phyloP scores from a whole-genome alignment of 2,797 vertebrate genomes.

The Picus viridis region DNA sequence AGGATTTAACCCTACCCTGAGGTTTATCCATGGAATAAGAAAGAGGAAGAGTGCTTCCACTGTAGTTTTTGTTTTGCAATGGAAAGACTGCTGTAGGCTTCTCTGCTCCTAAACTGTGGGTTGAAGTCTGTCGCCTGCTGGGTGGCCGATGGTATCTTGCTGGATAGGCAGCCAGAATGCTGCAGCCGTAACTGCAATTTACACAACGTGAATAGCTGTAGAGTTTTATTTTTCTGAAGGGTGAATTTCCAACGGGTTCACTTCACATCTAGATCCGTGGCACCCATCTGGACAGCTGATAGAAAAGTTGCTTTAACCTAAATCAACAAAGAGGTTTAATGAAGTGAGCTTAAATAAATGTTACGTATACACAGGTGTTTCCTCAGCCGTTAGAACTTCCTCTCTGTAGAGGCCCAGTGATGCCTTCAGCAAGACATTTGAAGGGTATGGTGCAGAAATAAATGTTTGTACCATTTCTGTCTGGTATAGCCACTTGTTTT shows the following conservation, averaged over 20 bases:
- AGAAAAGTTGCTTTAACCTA: not conserved
- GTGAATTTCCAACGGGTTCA: accelerated
- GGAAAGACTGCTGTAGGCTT: not conserved
- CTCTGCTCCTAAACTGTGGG: not conserved
- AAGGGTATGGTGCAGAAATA: slow-evolving; percentile 2
- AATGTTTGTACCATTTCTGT: not conserved
- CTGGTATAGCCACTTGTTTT: slow-evolving; percentile 9
- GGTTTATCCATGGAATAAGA: not conserved
- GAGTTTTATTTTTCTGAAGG: not conserved
- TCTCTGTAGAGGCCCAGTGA: slow-evolving; percentile 1
- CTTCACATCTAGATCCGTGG: not conserved
- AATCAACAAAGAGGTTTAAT: not conserved
- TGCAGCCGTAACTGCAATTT: not conserved
- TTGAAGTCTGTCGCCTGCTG: not conserved
- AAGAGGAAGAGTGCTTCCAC: not conserved
- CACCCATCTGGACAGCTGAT: not conserved
- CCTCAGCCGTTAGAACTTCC: slow-evolving; percentile 24
- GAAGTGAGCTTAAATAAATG: not conserved
- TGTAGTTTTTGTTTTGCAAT: not conserved
- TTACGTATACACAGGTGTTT: slow-evolving; percentile 25
- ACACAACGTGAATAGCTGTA: not conserved
- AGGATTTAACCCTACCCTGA: not conserved
- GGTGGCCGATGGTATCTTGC: not conserved
- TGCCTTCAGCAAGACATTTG: slow-evolving; percentile 10
- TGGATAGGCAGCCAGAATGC: not conserved